phyloP scores from a whole-genome alignment of 2,797 vertebrate genomes.

The Anolis apletophallus region DNA sequence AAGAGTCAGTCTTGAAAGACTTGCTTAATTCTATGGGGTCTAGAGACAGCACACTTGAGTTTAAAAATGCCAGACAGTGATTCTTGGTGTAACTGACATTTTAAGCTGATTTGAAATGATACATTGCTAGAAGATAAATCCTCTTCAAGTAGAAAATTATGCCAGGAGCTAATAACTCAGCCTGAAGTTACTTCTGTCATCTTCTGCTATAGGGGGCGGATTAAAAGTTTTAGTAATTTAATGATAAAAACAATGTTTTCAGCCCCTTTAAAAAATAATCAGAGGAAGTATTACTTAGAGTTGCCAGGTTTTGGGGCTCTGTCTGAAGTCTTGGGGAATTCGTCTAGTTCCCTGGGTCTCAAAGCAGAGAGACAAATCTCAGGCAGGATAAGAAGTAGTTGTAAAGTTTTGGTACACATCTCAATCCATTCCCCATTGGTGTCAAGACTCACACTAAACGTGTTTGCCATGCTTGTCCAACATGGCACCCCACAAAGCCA shows the following conservation, averaged over 20 bases:
- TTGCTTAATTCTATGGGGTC: constrained; percentile 21
- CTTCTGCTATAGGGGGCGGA: background rate
- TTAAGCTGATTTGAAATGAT: constrained; percentile 55
- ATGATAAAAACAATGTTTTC: background rate
- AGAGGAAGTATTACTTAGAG: background rate
- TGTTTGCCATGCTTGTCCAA: too few relatives aligned
- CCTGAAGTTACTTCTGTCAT: constrained; percentile 6
- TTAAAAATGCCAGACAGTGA: constrained; percentile 34
- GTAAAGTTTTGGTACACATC: too few relatives aligned
- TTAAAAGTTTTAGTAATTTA: constrained; percentile 2
- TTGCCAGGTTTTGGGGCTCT: too few relatives aligned
- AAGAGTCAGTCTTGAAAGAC: constrained; percentile 10
- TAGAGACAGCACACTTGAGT: constrained; percentile 41
- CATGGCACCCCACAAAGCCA: too few relatives aligned
- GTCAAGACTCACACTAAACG: too few relatives aligned
- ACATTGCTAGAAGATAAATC: constrained; percentile 46
- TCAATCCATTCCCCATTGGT: too few relatives aligned
- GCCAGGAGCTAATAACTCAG: constrained; percentile 43
- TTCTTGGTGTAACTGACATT: constrained; percentile 56
- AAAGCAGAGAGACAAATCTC: too few relatives aligned
- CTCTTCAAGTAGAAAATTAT: constrained; percentile 48
- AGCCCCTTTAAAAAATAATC: background rate
- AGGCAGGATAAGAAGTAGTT: too few relatives aligned
- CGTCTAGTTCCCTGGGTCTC: too few relatives aligned
- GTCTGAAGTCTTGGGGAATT: too few relatives aligned